A percentile compares a stretch with the other conserved stretches of the same genome.
phyloP scores from a whole-genome alignment of 2,888 invertebrate species.

The Tipula vernalis region DNA sequence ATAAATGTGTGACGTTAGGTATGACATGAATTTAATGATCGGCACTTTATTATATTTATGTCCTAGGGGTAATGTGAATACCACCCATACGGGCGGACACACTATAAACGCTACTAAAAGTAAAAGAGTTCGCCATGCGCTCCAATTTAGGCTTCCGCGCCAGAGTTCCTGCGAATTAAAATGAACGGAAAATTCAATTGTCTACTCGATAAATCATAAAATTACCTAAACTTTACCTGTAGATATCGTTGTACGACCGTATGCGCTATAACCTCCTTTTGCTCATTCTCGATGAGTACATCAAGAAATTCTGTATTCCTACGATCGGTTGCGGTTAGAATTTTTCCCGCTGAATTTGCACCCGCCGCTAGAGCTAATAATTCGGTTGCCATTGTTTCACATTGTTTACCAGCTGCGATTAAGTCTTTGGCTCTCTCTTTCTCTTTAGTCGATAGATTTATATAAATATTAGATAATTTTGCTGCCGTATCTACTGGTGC shows the following conservation, averaged over 20 bases:
- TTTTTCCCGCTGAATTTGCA: constrained; percentile 85
- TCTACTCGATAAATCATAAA: background rate
- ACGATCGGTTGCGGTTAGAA: constrained; percentile 89
- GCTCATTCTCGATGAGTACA: constrained; percentile 95
- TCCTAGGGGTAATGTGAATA: constrained; percentile 87
- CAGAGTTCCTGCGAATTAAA: constrained; percentile 70
- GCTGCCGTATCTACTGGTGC: constrained; percentile 98
- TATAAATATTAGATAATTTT: constrained; percentile 86
- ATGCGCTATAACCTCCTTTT: constrained; percentile 94
- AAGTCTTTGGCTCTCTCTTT: constrained; percentile 97
- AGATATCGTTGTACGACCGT: constrained; percentile 95
- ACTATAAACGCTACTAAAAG: constrained; percentile 86
- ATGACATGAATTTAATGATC: constrained; percentile 99
- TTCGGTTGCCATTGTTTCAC: constrained; percentile 97
- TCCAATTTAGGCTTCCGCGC: constrained; percentile 95
- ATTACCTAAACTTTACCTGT: constrained; percentile 47
- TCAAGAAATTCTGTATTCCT: constrained; percentile 91
- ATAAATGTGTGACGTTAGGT: constrained; percentile 96
- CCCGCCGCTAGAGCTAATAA: constrained; percentile 86
- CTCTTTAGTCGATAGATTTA: constrained; percentile 79
- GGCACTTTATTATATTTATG: constrained; percentile 97
- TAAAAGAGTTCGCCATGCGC: constrained; percentile 86
- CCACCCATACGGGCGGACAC: constrained; percentile 93
- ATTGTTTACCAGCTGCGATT: constrained; percentile 88
- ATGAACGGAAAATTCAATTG: background rate